These are phyloP conservation scores for Poeciliopsis prolifica DNA, from an alignment of 2,113 vertebrate genomes.

Conservation along the genomic window DNA sequence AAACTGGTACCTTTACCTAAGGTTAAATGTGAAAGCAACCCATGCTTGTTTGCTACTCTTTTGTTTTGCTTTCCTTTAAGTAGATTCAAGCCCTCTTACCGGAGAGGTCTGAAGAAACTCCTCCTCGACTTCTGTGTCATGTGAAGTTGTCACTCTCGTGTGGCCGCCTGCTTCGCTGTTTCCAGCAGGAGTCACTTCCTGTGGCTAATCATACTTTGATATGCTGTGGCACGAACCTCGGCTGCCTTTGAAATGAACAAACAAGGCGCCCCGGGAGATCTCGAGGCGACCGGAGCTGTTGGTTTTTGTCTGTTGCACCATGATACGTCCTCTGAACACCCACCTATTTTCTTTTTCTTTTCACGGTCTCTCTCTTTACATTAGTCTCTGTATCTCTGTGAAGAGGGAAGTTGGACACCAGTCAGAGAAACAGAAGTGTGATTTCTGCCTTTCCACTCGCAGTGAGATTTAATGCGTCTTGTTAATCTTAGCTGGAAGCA, in stretches of 20 bases:
- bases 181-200: constrained; percentile 52
- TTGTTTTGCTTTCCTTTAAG: neutral
- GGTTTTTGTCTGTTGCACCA: constrained; percentile 53
- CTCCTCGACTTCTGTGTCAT: constrained; percentile 6
- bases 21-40: neutral
- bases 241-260: constrained; percentile 60
- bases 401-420: constrained; percentile 51
- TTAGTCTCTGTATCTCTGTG: constrained; percentile 50
- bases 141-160: constrained; percentile 23
- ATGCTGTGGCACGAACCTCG: constrained; percentile 60
- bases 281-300: constrained; percentile 41
- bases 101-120: neutral
- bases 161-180: constrained; percentile 30
- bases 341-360: constrained; percentile 46
- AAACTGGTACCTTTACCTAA: neutral
- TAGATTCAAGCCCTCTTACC: neutral
- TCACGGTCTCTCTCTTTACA: constrained; percentile 59
- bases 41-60: neutral
- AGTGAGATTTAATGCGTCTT: constrained; percentile 50
- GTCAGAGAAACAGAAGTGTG: constrained; percentile 40
- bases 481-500: constrained; percentile 53
- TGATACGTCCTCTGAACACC: constrained; percentile 58
- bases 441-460: constrained; percentile 33
- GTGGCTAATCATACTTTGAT: constrained; percentile 68
- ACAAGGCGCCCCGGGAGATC: constrained; percentile 47